These are phyloP conservation scores for Petrophora chlorosata DNA, from an alignment of 2,888 invertebrate species.

Conservation along the genomic window DNA sequence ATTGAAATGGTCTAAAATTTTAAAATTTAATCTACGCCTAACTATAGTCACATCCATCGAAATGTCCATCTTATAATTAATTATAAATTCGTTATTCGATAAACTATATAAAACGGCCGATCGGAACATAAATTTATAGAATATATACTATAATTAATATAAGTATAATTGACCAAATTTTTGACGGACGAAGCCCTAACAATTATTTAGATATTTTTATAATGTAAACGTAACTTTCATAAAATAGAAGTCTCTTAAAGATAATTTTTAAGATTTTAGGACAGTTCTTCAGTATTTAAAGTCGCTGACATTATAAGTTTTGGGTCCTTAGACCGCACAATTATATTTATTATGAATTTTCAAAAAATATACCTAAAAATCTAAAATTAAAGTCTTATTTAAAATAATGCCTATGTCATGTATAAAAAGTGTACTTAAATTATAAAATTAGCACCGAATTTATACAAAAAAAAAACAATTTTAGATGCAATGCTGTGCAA, in stretches of 20 bases:
- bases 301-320: too few species aligned
- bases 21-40: slow-evolving; percentile 22
- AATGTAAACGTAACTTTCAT: background rate
- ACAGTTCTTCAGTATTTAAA: too few species aligned
- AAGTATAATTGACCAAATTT: slow-evolving; percentile 22
- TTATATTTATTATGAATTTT: background rate
- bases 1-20: slow-evolving; percentile 20
- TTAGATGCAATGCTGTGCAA: background rate
- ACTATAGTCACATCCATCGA: slow-evolving; percentile 65
- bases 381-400: slow-evolving; percentile 4
- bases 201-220: too few species aligned
- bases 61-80: slow-evolving; percentile 30
- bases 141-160: slow-evolving; percentile 12
- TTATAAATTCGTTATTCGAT: slow-evolving; percentile 51
- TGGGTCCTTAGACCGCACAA: too few species aligned
- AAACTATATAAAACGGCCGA: slow-evolving; percentile 39
- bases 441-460: slow-evolving; percentile 48
- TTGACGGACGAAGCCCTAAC: too few species aligned
- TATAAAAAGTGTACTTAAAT: slow-evolving; percentile 40
- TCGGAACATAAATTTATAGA: slow-evolving; percentile 21
- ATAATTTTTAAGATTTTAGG: too few species aligned
- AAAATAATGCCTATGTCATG: slow-evolving; percentile 38
- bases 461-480: slow-evolving; percentile 41
- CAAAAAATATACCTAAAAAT: slow-evolving; percentile 1
- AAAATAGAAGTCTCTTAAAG: too few species aligned